phyloP scores from a whole-genome alignment of 2,113 vertebrate genomes.

The Stigmatopora argus region DNA sequence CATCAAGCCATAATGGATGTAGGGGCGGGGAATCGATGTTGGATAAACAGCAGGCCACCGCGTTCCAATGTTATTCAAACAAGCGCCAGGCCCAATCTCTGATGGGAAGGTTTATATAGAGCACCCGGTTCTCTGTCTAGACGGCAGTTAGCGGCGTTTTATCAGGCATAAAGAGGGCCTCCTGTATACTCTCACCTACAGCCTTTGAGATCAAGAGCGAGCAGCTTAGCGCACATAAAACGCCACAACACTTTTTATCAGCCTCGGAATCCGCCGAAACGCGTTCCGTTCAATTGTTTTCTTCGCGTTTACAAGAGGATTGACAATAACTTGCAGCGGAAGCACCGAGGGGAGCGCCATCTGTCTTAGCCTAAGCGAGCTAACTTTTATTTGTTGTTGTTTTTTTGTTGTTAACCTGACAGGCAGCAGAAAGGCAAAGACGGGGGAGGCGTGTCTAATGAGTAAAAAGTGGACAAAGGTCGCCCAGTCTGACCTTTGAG shows the following conservation, averaged over 20 bases:
- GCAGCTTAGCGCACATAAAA: not conserved
- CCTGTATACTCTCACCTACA: not conserved
- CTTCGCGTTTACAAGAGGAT: slow-evolving; percentile 16
- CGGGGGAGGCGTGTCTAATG: not conserved
- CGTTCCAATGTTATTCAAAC: slow-evolving; percentile 60
- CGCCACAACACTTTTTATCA: not conserved
- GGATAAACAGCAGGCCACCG: slow-evolving; percentile 51
- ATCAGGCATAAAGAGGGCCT: not conserved
- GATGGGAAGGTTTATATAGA: slow-evolving; percentile 45
- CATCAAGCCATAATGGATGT: slow-evolving; percentile 39
- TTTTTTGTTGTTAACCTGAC: not conserved
- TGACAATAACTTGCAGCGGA: slow-evolving; percentile 25
- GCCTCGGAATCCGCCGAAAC: slow-evolving; percentile 2
- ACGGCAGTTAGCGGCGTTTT: slow-evolving; percentile 1
- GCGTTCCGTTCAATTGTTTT: slow-evolving; percentile 7
- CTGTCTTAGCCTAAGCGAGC: slow-evolving; percentile 18
- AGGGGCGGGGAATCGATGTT: slow-evolving; percentile 46
- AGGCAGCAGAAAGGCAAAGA: not conserved
- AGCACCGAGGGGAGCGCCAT: slow-evolving; percentile 16
- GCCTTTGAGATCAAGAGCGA: not conserved
- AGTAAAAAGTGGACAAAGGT: slow-evolving; percentile 22
- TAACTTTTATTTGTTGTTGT: not conserved
- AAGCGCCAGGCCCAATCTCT: slow-evolving; percentile 34
- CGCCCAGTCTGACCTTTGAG: slow-evolving; percentile 28
- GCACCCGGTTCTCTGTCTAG: slow-evolving; percentile 45